phyloP scores from a whole-genome alignment of 2,113 vertebrate genomes.

The Mobula birostris region DNA sequence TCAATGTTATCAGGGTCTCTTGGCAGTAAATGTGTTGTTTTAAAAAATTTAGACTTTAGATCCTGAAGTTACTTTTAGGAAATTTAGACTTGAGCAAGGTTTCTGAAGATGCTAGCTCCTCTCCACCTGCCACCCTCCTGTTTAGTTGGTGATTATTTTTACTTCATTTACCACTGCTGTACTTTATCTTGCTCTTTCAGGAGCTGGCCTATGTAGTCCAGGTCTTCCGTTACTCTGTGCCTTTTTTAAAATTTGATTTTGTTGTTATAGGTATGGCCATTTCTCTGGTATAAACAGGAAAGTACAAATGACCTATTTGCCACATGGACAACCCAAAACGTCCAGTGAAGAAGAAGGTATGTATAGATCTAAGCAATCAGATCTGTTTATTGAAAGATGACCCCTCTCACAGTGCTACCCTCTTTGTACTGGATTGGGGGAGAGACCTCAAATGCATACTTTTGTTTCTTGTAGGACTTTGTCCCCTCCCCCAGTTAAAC shows the following conservation, averaged over 20 bases:
- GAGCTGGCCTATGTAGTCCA: neutral
- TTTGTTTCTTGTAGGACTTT: neutral
- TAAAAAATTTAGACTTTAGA: neutral
- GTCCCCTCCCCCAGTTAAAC: too few relatives aligned
- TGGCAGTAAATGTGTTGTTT: neutral
- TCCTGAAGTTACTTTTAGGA: neutral
- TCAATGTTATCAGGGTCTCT: neutral
- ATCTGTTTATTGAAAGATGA: neutral
- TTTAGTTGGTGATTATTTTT: neutral
- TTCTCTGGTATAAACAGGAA: conserved; percentile 98
- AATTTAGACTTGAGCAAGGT: neutral
- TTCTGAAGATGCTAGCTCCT: neutral
- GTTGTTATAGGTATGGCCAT: conserved; percentile 83
- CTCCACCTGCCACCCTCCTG: neutral
- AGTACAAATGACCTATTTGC: conserved; percentile 89
- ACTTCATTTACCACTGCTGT: neutral
- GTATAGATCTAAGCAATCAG: neutral
- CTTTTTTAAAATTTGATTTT: neutral
- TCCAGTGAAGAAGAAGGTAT: conserved; percentile 89
- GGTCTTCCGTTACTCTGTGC: neutral
- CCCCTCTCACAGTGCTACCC: neutral
- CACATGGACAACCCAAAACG: conserved; percentile 81
- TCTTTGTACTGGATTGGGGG: neutral
- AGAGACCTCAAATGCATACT: neutral
- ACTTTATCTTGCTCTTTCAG: neutral